Percentiles rank a stretch among this genome's conserved stretches.
Evolutionary conservation across 2,113 vertebrate genomes (phyloP).

Genomic region (Pollachius pollachius): DNA sequence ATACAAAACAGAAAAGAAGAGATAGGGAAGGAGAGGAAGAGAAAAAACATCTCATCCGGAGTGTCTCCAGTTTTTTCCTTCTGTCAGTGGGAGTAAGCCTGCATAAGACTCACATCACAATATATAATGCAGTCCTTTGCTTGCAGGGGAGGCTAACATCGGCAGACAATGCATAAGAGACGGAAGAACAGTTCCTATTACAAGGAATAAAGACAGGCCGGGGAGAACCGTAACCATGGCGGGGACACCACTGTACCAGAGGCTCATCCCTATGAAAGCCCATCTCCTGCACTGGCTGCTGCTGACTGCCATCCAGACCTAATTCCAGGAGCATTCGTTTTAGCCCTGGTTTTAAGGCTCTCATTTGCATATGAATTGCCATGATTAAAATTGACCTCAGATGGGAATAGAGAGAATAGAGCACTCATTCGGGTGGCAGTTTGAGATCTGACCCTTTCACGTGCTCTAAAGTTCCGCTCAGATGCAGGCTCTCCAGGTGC

Average conservation of each 20-base stretch:
- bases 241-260: background rate
- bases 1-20: conserved; percentile 43
- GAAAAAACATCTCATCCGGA: conserved; percentile 39
- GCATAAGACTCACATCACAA: conserved; percentile 39
- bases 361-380: conserved; percentile 34
- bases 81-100: conserved; percentile 36
- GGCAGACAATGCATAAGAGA: conserved; percentile 19
- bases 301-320: conserved; percentile 31
- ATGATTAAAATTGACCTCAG: conserved; percentile 19
- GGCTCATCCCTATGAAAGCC: background rate
- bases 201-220: background rate
- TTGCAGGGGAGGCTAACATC: conserved; percentile 34
- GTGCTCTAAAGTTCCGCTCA: conserved; percentile 19
- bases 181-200: too few relatives aligned
- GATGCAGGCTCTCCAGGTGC: too few relatives aligned
- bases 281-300: conserved; percentile 13
- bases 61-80: conserved; percentile 35
- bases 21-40: conserved; percentile 9
- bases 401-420: conserved; percentile 4
- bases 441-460: background rate
- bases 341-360: conserved; percentile 12
- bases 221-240: background rate
- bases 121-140: conserved; percentile 52
- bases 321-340: conserved; percentile 21
- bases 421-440: conserved; percentile 16